These are phyloP conservation scores for Chiroxiphia lanceolata DNA, from an alignment of 2,797 vertebrate species.

Conservation along the genomic window DNA sequence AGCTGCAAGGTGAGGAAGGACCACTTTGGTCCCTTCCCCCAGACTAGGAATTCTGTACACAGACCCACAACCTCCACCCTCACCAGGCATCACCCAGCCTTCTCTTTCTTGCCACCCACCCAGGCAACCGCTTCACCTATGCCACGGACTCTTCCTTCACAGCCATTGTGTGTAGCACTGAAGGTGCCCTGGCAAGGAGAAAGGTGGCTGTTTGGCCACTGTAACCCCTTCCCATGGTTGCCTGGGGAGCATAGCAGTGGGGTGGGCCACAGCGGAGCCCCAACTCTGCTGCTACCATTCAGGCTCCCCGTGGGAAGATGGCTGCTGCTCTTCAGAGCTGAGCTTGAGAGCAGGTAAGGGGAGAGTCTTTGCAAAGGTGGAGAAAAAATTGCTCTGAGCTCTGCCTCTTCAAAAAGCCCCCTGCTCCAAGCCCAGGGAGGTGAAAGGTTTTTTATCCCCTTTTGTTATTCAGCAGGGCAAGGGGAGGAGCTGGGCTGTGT, in stretches of 20 bases:
- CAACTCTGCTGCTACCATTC: neutral
- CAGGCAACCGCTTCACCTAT: accelerated
- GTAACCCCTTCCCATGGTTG: neutral
- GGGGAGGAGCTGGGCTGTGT: slow-evolving; percentile 53
- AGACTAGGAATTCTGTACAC: neutral
- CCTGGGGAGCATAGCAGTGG: neutral
- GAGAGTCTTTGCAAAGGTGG: neutral
- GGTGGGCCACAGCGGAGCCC: neutral
- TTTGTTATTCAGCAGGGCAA: slow-evolving; percentile 36
- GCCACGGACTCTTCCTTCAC: neutral
- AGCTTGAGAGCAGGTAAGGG: neutral
- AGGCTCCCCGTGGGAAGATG: neutral
- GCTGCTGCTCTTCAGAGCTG: neutral
- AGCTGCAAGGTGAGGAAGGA: neutral
- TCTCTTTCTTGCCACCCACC: neutral
- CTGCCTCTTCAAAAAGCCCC: neutral
- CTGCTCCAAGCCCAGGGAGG: neutral
- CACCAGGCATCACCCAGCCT: neutral
- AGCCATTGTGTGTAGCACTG: accelerated
- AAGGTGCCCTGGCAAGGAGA: neutral
- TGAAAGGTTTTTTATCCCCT: neutral
- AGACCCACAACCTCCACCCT: neutral
- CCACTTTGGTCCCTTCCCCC: neutral
- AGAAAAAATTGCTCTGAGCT: neutral
- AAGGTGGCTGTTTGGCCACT: neutral